Base-by-base conservation (phyloP, 2,113 vertebrate genomes). In the Sitta europaea region DNA sequence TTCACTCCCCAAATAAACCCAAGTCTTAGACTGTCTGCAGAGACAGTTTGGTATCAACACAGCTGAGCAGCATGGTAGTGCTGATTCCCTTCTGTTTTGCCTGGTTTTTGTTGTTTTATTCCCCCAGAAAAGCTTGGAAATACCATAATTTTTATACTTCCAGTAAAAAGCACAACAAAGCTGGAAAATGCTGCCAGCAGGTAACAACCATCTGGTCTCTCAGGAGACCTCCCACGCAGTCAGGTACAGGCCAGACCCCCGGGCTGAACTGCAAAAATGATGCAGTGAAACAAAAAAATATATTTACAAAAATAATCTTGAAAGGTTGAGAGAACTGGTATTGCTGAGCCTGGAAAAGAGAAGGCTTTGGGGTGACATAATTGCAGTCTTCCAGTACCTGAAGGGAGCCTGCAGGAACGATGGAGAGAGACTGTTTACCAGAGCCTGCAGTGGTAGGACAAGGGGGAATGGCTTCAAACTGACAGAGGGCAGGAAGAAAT, bases 41-140 rank as follows among this genome's bases (percentile, higher is more conserved):
- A 13, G 20, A 25, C 4, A 22, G 48, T 42, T 70, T 66, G 12
- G 20, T 25, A 74, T 13, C 29, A 67, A 51, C 20, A 45, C 0
- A 2, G 33, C 6, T 40, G 18, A 62, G 54, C 47, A 43, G 22
- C 42, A 36, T 0, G 10, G 12, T 14, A 74, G 7, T 36, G 31
- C 65, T 9, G 17, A 55, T 36, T 35, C 48, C 70, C 7, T 65
- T 36, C n/a, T 12, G 19, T 16, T 87, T 47, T 53, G 12, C 5
- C 3, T 0, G 0, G 40, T 42, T 18, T 17, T 57, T 63, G n/a
- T n/a, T 3, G 22, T 35, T 53, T 28, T 43, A 14, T 43, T 5
- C 2, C 1, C 5, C 12, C 48, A 35, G 13, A 66, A 81, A 77
- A 85, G 8, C n/a, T 53, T 27, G 12, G 31, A 57, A 72, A 66